phyloP scores from a whole-genome alignment of 1,140 invertebrate genomes.

The Nephila pilipes region DNA sequence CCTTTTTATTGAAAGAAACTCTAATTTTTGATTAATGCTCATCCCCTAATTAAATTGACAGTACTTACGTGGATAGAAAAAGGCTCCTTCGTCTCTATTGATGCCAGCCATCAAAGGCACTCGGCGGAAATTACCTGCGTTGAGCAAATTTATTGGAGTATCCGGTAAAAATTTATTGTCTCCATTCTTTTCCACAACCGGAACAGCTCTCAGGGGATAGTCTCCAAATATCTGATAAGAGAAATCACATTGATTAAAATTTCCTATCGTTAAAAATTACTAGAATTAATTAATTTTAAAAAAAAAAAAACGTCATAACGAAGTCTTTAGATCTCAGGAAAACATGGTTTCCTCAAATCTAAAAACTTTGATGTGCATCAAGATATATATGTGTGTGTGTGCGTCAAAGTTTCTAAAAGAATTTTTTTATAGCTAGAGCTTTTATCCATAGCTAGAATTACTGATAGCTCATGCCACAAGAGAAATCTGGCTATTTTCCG shows the following conservation, averaged over 20 bases:
- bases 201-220: conserved; percentile 78
- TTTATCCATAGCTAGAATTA: too few relatives aligned
- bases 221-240: conserved; percentile 77
- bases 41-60: background rate
- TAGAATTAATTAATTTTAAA: background rate
- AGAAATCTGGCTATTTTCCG: too few relatives aligned
- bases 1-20: too few relatives aligned
- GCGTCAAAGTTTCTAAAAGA: too few relatives aligned
- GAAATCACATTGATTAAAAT: background rate
- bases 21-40: too few relatives aligned
- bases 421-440: too few relatives aligned
- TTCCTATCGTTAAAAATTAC: too few relatives aligned
- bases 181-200: conserved; percentile 75
- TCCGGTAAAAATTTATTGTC: conserved; percentile 80
- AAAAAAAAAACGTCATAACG: background rate
- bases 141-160: conserved; percentile 79
- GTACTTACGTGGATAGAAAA: conserved; percentile 81
- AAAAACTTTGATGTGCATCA: too few relatives aligned
- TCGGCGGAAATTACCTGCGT: conserved; percentile 81
- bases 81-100: conserved; percentile 84
- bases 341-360: too few relatives aligned
- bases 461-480: too few relatives aligned
- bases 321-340: too few relatives aligned
- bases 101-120: conserved; percentile 85
- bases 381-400: too few relatives aligned